These are phyloP conservation scores for Cosmia pyralina DNA, from an alignment of 2,888 invertebrate species.

Conservation along the genomic window DNA sequence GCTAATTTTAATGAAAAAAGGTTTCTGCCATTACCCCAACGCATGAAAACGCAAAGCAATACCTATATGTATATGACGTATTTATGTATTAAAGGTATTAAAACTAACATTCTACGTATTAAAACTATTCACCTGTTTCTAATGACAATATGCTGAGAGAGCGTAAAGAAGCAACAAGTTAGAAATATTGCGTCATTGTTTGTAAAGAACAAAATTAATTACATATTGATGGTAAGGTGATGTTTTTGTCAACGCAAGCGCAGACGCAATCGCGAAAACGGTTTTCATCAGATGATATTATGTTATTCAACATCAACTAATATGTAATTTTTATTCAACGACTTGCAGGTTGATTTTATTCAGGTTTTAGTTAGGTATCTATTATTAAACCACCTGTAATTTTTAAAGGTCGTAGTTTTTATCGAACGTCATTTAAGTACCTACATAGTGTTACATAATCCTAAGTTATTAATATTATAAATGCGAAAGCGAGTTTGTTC, in stretches of 20 bases:
- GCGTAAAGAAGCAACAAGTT: slow-evolving; percentile 55
- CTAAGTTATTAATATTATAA: too few species aligned
- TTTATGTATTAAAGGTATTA: not conserved
- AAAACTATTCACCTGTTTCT: slow-evolving; percentile 12
- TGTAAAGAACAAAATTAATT: slow-evolving; percentile 41
- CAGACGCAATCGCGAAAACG: slow-evolving; percentile 69
- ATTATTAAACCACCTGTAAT: slow-evolving; percentile 3
- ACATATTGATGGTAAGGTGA: slow-evolving; percentile 32
- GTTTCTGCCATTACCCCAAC: not conserved
- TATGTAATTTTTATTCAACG: slow-evolving; percentile 30
- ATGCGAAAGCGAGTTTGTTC: too few species aligned
- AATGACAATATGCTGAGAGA: slow-evolving; percentile 26
- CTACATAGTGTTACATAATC: slow-evolving; percentile 2
- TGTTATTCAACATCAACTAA: slow-evolving; percentile 24
- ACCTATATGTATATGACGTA: slow-evolving; percentile 4
- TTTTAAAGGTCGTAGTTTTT: slow-evolving; percentile 13
- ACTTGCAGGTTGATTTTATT: slow-evolving; percentile 6
- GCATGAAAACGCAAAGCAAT: not conserved
- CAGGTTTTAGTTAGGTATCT: slow-evolving; percentile 6
- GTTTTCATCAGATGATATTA: slow-evolving; percentile 69
- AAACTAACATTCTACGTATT: slow-evolving; percentile 2
- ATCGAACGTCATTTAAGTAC: not conserved
- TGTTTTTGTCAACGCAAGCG: slow-evolving; percentile 47
- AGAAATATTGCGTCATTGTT: slow-evolving; percentile 71
- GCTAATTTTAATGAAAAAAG: not conserved